Evolutionary conservation across 2,113 vertebrate genomes (phyloP).

Genomic region (Psammodynastes pulverulentus): DNA sequence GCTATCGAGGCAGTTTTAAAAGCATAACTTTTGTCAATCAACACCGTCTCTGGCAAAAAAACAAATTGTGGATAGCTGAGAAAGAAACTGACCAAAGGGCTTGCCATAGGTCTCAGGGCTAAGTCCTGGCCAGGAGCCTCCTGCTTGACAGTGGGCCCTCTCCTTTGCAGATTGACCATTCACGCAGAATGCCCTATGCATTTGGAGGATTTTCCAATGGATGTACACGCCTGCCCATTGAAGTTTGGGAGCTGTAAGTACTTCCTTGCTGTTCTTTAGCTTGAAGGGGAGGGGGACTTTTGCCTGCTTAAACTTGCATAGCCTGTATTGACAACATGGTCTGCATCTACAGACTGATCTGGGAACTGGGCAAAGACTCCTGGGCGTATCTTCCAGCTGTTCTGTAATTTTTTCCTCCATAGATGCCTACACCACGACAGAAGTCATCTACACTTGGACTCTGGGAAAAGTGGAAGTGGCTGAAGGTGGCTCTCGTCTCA

Average conservation of each 20-base stretch:
- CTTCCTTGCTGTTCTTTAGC: neutral
- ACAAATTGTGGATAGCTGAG: neutral
- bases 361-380: neutral
- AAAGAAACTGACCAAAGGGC: neutral
- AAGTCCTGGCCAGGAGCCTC: neutral
- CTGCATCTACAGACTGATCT: neutral
- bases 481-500: constrained; percentile 92
- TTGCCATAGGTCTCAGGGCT: neutral
- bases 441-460: constrained; percentile 97
- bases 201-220: constrained; percentile 98
- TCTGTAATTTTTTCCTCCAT: constrained; percentile 25
- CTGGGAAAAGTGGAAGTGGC: constrained; percentile 91
- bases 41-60: neutral
- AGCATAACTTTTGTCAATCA: neutral
- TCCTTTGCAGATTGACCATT: constrained; percentile 84
- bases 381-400: constrained; percentile 11
- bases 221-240: constrained; percentile 93
- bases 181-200: constrained; percentile 99
- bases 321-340: neutral
- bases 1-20: neutral
- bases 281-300: neutral
- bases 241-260: constrained; percentile 99
- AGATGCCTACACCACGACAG: constrained; percentile 98
- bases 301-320: neutral
- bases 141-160: neutral